phyloP scores from a whole-genome alignment of 2,113 vertebrate species.

The Calidris pugnax region DNA sequence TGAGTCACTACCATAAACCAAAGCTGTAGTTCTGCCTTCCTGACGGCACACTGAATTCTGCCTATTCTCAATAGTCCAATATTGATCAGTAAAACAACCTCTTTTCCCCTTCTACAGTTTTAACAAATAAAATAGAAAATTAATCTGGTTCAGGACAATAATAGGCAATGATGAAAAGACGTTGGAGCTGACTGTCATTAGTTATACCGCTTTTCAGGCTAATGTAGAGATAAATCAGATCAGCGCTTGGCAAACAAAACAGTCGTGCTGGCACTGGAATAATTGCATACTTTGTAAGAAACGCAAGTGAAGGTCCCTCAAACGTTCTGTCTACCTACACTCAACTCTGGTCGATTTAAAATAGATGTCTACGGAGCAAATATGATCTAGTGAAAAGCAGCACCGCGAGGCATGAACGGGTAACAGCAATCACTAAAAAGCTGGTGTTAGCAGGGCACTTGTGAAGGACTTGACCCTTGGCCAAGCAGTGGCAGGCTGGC shows the following conservation, averaged over 20 bases:
- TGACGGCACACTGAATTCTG: not conserved
- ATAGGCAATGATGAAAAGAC: not conserved
- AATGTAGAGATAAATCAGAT: not conserved
- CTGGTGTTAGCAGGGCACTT: not conserved
- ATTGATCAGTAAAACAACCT: not conserved
- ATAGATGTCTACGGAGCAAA: not conserved
- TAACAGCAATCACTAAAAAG: not conserved
- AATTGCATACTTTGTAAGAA: not conserved
- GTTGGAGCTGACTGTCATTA: not conserved
- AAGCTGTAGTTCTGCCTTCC: not conserved
- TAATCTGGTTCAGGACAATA: not conserved
- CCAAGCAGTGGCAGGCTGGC: not conserved
- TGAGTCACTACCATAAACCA: slow-evolving; percentile 9
- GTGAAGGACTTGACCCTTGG: rapidly evolving
- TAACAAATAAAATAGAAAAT: slow-evolving; percentile 16
- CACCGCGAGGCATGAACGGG: not conserved
- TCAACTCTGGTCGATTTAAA: not conserved
- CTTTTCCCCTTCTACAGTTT: slow-evolving; percentile 1
- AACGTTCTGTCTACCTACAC: not conserved
- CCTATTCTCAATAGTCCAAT: not conserved
- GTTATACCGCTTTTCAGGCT: not conserved
- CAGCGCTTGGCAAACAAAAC: not conserved
- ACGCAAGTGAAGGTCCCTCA: not conserved
- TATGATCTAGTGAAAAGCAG: not conserved
- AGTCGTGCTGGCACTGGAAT: not conserved